Base-by-base conservation (phyloP, 1,140 invertebrate species). In the Leucophenga varia region DNA sequence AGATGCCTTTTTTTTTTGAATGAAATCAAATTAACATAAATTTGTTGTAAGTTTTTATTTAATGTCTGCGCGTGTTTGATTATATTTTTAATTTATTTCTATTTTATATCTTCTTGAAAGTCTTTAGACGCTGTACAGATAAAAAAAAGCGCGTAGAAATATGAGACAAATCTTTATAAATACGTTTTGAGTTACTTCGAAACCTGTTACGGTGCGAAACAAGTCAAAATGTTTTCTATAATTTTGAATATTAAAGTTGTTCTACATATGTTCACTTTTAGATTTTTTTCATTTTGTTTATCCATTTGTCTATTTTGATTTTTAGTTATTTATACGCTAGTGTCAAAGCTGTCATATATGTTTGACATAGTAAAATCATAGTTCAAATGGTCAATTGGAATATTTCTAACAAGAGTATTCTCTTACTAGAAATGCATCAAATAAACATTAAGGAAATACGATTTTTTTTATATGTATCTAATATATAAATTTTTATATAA, bases 341-440 rank as follows among this genome's bases (percentile, higher is more conserved):
- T 67, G 63, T 67, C 63, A 63, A 63, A 67, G 63, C 63, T 67
- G 63, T 67, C 63, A 67, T 63, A 67, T 67, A 67, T 63, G 54
- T 67, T n/a, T n/a, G n/a, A n/a, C 65, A 67, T 37, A 17, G 14
- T 17, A 37, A 16, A 16, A 17, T 37, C 35, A 49, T 59, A 56
- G 63, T 56, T 67, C 63, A 67, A 39, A 25, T 25, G 22, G n/a
- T n/a, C n/a, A n/a, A n/a, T n/a, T n/a, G n/a, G n/a, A n/a, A n/a
- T n/a, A n/a, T n/a, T n/a, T n/a, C n/a, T n/a, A n/a, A n/a, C n/a
- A n/a, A n/a, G n/a, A n/a, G n/a, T n/a, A n/a, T n/a, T n/a, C n/a
- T n/a, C n/a, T n/a, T n/a, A n/a, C n/a, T n/a, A n/a, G n/a, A n/a
- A n/a, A n/a, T n/a, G n/a, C n/a, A n/a, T n/a, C n/a, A n/a, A n/a